These are phyloP conservation scores for Pogonocherus hispidulus DNA, from an alignment of 2,888 invertebrate genomes.

Conservation along the genomic window DNA sequence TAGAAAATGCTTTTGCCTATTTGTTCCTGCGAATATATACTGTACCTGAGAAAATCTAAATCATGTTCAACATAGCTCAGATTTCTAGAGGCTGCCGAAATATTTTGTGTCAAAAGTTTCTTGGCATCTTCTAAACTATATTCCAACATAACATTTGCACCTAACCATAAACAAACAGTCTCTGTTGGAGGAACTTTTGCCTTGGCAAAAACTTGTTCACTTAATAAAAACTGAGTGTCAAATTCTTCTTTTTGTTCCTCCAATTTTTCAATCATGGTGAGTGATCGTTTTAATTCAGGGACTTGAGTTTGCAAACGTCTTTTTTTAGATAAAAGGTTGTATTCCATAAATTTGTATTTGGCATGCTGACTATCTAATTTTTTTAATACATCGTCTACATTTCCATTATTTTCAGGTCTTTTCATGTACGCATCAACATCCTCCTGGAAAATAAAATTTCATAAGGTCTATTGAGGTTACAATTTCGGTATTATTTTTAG, in stretches of 20 bases:
- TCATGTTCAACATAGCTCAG: conserved; percentile 90
- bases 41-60: conserved; percentile 91
- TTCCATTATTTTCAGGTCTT: conserved; percentile 83
- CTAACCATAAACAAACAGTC: conserved; percentile 87
- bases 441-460: conserved; percentile 74
- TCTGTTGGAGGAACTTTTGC: conserved; percentile 91
- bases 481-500: conserved; percentile 43
- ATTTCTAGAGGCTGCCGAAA: conserved; percentile 86
- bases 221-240: conserved; percentile 91
- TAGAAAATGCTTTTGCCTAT: too few relatives aligned
- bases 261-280: conserved; percentile 92
- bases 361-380: conserved; percentile 93
- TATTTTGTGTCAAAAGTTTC: conserved; percentile 84
- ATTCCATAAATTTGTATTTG: conserved; percentile 98
- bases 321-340: conserved; percentile 88
- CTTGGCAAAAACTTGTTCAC: conserved; percentile 86
- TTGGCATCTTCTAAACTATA: conserved; percentile 94
- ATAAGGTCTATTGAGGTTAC: conserved; percentile 44
- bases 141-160: conserved; percentile 97
- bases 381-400: conserved; percentile 88
- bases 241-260: conserved; percentile 84
- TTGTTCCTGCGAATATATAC: too few relatives aligned
- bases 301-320: conserved; percentile 91
- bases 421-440: conserved; percentile 96
- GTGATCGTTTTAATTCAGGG: conserved; percentile 92